Evolutionary conservation across 1,140 invertebrate species (phyloP).

Genomic region (Pantala flavescens): DNA sequence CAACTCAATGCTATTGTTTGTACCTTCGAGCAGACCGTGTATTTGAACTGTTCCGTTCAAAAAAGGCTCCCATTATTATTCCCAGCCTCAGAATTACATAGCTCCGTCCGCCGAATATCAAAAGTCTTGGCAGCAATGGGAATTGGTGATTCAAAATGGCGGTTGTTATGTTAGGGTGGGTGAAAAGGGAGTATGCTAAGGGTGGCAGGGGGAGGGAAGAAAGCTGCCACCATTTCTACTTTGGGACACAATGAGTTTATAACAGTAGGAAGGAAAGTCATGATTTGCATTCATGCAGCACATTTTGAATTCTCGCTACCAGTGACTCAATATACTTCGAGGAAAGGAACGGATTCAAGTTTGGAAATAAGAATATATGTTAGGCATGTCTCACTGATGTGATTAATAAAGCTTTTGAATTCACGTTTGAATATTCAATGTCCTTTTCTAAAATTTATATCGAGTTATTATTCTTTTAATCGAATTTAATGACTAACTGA

Average conservation of each 20-base stretch:
- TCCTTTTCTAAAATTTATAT: too few relatives aligned
- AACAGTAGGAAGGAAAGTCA: neutral
- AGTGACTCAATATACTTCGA: too few relatives aligned
- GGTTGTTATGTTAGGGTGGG: neutral
- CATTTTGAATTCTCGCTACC: too few relatives aligned
- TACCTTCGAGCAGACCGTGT: neutral
- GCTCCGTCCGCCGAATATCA: neutral
- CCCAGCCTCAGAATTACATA: neutral
- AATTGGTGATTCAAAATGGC: slow-evolving; percentile 6
- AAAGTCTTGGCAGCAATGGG: neutral
- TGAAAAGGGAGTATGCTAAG: neutral
- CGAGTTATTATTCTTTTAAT: too few relatives aligned
- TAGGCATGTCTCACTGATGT: too few relatives aligned
- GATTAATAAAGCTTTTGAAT: too few relatives aligned
- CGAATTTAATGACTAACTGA: too few relatives aligned
- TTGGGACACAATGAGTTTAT: neutral
- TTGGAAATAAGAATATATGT: too few relatives aligned
- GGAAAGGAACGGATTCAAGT: too few relatives aligned
- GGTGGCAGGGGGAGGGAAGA: neutral
- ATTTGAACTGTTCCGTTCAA: neutral
- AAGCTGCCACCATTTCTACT: neutral
- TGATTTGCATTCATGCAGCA: too few relatives aligned
- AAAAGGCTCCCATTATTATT: neutral
- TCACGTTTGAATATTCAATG: too few relatives aligned
- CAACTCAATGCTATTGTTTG: neutral